Evolutionary conservation across 35 echinoderm and acorn worm genomes (phyloP).

Genomic region (Ophiothrix spiculata): DNA sequence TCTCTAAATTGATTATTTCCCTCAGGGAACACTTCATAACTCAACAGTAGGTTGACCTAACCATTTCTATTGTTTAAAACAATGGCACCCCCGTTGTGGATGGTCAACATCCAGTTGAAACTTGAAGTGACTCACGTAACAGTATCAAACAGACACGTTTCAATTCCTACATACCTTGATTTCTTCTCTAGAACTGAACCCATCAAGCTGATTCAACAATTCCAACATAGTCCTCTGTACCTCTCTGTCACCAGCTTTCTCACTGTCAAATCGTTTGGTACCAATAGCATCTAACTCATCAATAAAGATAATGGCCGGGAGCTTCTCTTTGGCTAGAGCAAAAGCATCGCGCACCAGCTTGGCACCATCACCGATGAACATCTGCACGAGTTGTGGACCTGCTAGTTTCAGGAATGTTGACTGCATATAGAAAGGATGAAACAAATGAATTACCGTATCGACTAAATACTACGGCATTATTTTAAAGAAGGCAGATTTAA

Average conservation of each 20-base stretch:
- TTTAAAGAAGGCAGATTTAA: too few relatives aligned
- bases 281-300: constrained; percentile 98
- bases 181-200: constrained; percentile 85
- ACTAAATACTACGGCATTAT: too few relatives aligned
- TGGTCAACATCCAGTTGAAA: too few relatives aligned
- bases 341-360: constrained; percentile 98
- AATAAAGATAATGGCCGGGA: constrained; percentile 97
- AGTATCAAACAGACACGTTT: too few relatives aligned
- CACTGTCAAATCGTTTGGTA: constrained; percentile 96
- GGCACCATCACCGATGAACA: constrained; percentile 99
- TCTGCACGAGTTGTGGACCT: constrained; percentile 95
- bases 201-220: constrained; percentile 93
- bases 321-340: constrained; percentile 95
- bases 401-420: constrained; percentile 99
- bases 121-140: too few relatives aligned
- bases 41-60: too few relatives aligned
- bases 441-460: too few relatives aligned
- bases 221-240: constrained; percentile 97
- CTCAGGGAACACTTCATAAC: too few relatives aligned
- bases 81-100: too few relatives aligned
- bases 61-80: too few relatives aligned
- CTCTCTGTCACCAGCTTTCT: constrained; percentile 96
- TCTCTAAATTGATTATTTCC: too few relatives aligned
- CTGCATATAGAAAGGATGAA: constrained; percentile 38
- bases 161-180: constrained; percentile 98